These are phyloP conservation scores for Pseudorhombus dupliciocellatus DNA, from an alignment of 2,113 vertebrate species.

Conservation along the genomic window DNA sequence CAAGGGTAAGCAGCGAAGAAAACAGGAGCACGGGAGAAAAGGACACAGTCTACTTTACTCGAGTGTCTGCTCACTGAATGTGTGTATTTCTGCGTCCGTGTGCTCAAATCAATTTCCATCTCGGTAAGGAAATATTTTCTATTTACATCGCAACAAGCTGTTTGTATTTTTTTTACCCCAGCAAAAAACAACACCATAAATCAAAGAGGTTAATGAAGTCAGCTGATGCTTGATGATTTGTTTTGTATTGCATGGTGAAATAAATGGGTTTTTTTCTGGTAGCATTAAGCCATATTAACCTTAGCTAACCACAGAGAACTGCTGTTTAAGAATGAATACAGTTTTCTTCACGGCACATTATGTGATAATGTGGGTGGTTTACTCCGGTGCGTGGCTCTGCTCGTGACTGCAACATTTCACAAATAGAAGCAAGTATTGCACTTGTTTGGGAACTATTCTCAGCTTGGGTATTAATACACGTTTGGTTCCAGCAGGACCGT, in stretches of 20 bases:
- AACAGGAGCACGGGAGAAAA: background rate
- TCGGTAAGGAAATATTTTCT: background rate
- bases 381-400: background rate
- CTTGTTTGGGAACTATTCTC: conserved; percentile 21
- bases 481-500: conserved; percentile 13
- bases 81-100: background rate
- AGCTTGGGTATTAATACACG: conserved; percentile 19
- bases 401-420: conserved; percentile 2
- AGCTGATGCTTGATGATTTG: background rate
- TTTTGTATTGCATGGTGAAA: background rate
- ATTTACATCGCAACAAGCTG: background rate
- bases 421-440: background rate
- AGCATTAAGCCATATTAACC: background rate
- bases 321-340: conserved; percentile 2
- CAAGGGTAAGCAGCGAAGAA: background rate
- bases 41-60: background rate
- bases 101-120: background rate
- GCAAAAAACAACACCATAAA: background rate
- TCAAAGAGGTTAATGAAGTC: conserved; percentile 5
- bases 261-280: background rate
- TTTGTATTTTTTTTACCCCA: background rate
- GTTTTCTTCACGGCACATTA: background rate
- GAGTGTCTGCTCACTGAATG: background rate
- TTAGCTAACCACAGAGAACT: background rate
- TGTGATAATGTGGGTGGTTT: conserved; percentile 7